Conservation (phyloP, 2,113 vertebrate genomes). For the Chrysochloris asiatica region DNA sequence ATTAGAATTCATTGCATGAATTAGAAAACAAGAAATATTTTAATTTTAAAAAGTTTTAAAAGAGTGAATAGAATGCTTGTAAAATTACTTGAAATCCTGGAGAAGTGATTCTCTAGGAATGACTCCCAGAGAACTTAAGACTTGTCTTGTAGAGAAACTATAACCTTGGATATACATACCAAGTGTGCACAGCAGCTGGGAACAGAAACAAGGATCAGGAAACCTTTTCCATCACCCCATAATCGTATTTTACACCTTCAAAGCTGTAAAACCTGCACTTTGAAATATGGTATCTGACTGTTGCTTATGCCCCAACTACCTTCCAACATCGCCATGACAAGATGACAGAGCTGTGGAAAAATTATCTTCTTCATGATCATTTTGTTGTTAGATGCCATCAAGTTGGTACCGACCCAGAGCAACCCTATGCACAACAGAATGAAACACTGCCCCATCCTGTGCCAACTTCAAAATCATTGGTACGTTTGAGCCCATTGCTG, state of each 20-base stretch:
- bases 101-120: not conserved
- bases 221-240: not conserved
- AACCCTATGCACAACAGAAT: too few relatives aligned
- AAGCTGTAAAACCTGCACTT: not conserved
- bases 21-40: not conserved
- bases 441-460: too few relatives aligned
- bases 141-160: not conserved
- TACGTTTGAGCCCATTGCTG: too few relatives aligned
- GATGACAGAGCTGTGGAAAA: not conserved
- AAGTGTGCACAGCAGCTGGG: not conserved
- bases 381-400: too few relatives aligned
- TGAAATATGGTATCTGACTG: not conserved
- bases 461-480: too few relatives aligned
- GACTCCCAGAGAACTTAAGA: not conserved
- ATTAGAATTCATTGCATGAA: not conserved
- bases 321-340: not conserved
- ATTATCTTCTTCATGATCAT: not conserved
- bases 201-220: not conserved
- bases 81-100: not conserved
- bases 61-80: not conserved
- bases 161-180: not conserved
- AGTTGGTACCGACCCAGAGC: too few relatives aligned
- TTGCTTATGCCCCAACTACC: not conserved
- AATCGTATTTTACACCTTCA: not conserved
- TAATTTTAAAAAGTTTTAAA: not conserved